Base-by-base conservation (phyloP, 2,797 vertebrate genomes). In the Anguilla pacifica region DNA sequence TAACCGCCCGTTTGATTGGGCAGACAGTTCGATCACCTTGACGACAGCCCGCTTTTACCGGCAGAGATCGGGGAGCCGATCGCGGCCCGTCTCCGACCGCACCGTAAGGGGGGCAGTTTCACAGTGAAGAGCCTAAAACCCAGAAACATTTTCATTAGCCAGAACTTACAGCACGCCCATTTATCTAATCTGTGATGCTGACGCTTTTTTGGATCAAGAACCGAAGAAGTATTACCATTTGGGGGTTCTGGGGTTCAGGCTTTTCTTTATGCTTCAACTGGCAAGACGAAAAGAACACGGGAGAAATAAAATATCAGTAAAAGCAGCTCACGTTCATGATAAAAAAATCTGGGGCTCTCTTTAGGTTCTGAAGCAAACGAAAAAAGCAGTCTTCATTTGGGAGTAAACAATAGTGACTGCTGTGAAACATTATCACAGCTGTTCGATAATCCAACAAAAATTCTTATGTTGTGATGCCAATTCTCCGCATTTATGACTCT, bases 21-120 rank as follows among this genome's bases (percentile, higher is more conserved):
- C 61, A 89, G 85, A 89, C 91, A 22, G 86, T 92, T 88, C 90
- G 89, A 95, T 93, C 92, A 92, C 89, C 86, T 88, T 82, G 90
- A 93, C 89, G 93, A 91, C 92, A 92, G 9, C 84, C 91, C 89
- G 89, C 87, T 82, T 90, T 87, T 82, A 79, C 77, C 86, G 88
- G 79, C 86, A 72, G 49, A n/a, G 25, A 35, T 35, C 35, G 35
- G 49, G 49, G 46, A 70, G 74, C 92, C 92, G 92, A 89, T 92
- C 88, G 83, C 85, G 31, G 57, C 84, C 72, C 90, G 86, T 85
- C 86, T 88, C 91, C 92, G 91, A 91, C 90, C 91, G 91, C 61
- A 86, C 89, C 83, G 31, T 1, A 1, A 35, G n/a, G 87, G 87
- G 87, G 86, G 85, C 91, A 88, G 92, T 90, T 92, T 88, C 87